Evolutionary conservation across 2,888 invertebrate species (phyloP), one percentile per base, ranked within the genome.

Genomic region (Ectemnius cavifrons): DNA sequence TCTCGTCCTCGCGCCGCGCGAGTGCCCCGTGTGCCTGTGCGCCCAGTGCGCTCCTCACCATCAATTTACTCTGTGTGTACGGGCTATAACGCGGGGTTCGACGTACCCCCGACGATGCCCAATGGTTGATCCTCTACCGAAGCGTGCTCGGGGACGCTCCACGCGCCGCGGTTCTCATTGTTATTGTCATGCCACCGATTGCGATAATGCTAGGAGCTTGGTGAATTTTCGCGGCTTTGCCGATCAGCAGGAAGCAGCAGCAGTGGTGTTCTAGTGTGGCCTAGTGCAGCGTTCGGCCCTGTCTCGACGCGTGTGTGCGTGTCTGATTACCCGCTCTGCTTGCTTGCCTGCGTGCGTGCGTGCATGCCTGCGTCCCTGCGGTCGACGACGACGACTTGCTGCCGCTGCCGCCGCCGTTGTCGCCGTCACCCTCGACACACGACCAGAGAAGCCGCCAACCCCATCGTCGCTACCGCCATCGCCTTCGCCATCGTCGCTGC

Each of bases 121-220:
- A 94, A 94, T 94, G 94, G 94, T 94, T 95, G 94, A 94, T 93
- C 92, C 94, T 94, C 94, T 94, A 83, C 73, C 85, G 81, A 86
- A 85, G 85, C 84, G 94, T 94, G 94, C 94, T 94, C 94, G 93
- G 93, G 93, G 94, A 94, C 94, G 94, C 93, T 89, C 85, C 83
- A 85, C 85, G 88, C 89, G 88, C 87, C 88, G 84, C 88, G 86
- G 81, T 85, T 75, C 83, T 79, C 81, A 86, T 84, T 86, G 84
- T 88, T 88, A 79, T 86, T 85, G 86, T 86, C 82, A 83, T 82
- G 80, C 70, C 18, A 70, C 71, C 76, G 75, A 73, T 57, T 76
- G 71, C 76, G 74, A 73, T 52, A 74, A 75, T 75, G 75, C 78
- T 73, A 65, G 68, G 62, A 80, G 80, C 70, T 77, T 78, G 72